Base-by-base conservation (phyloP, 2,797 vertebrate genomes). In the Somateria mollissima region DNA sequence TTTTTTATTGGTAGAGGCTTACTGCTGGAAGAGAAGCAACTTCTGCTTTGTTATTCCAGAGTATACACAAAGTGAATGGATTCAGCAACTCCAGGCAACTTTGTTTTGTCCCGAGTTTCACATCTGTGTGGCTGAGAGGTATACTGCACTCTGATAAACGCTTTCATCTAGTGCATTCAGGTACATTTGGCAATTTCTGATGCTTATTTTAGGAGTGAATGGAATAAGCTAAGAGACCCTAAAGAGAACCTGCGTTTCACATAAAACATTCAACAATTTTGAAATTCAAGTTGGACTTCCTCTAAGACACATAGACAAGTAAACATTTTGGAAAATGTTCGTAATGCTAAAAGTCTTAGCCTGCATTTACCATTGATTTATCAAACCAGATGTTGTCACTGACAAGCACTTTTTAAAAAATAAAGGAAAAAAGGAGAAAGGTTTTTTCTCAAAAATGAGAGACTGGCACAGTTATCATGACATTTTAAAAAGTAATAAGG, bases 401-500 rank as follows among this genome's bases (percentile, higher is more conserved):
- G 5, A 71, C 39, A 82, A 54, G 67, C 10, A 67, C 17, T 73
- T 79, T 15, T 79, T 15, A 32, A 53, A 71, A 77, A 8, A 8
- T 28, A 28, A 28, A 53, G 51, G 51, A 53, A 16, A 13, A 7
- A 10, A 0, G 76, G 69, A 76, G 36, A 76, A 78, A 89, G 39
- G 32, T 84, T 94, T 47, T 75, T 90, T 58, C 70, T 92, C 57
- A 49, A 79, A 92, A 56, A 89, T n/a, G 17, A 16, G n/a, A 81
- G 58, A 39, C 69, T 62, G 67, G 88, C 58, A 8, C 87, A 11
- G 66, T 94, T 90, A 89, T 88, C 74, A 22, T 94, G 94, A 95
- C 95, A 94, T 96, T 97, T 96, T 36, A 87, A 95, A 96, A 94
- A 94, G 78, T 94, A 94, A 92, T 92, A 94, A 95, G 86, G 79